phyloP scores from a whole-genome alignment of 2,113 vertebrate species.

The Ciconia maguari region DNA sequence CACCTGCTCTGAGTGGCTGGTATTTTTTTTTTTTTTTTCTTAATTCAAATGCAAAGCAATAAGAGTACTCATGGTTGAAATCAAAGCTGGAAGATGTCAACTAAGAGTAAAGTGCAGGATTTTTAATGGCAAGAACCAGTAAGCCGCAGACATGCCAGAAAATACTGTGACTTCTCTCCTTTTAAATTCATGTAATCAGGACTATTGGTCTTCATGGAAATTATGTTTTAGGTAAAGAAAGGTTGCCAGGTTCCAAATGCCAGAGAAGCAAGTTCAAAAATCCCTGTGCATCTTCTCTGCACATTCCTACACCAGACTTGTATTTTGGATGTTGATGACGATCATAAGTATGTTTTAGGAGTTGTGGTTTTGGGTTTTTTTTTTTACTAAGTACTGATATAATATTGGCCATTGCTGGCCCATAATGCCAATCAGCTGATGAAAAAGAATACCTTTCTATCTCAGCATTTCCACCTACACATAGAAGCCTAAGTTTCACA shows the following conservation, averaged over 20 bases:
- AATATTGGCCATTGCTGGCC: background rate
- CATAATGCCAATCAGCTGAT: background rate
- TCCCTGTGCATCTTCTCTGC: background rate
- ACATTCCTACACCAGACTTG: background rate
- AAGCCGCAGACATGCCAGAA: background rate
- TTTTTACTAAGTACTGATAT: background rate
- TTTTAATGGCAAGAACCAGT: background rate
- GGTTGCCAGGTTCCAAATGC: background rate
- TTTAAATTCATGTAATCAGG: background rate
- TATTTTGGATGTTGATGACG: background rate
- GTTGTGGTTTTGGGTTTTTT: background rate
- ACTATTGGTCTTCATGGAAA: background rate
- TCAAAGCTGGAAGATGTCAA: background rate
- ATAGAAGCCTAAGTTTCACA: background rate
- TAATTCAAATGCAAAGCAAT: background rate
- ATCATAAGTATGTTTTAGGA: background rate
- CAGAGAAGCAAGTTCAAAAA: background rate
- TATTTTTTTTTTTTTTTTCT: background rate
- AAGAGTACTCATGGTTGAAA: background rate
- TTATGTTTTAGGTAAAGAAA: background rate
- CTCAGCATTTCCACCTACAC: background rate
- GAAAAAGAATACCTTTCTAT: background rate
- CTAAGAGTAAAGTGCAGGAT: background rate
- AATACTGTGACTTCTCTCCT: background rate
- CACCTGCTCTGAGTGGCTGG: background rate